phyloP scores from a whole-genome alignment of 2,113 vertebrate species.

The Patagioenas fasciata region DNA sequence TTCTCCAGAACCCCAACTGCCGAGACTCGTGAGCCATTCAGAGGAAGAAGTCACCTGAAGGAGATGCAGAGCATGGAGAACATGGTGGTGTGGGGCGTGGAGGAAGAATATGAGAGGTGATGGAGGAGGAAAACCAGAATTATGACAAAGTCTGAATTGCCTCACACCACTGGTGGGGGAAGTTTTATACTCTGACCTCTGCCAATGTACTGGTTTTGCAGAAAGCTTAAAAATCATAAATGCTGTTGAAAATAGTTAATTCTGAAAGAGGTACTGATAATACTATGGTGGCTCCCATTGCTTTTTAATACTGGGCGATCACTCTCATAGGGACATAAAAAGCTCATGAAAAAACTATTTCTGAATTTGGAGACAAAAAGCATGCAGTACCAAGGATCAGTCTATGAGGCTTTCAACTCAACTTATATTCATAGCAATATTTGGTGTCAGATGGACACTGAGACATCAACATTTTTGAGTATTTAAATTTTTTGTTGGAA shows the following conservation, averaged over 20 bases:
- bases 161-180: not conserved
- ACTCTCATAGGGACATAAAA: not conserved
- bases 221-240: not conserved
- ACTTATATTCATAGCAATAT: not conserved
- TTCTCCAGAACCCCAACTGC: accelerated
- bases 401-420: not conserved
- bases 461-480: not conserved
- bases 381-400: accelerated
- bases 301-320: not conserved
- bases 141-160: not conserved
- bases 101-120: not conserved
- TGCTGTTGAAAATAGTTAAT: not conserved
- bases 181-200: not conserved
- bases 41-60: not conserved
- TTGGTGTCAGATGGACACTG: not conserved
- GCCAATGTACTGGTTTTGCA: not conserved
- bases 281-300: not conserved
- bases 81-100: accelerated
- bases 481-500: not conserved
- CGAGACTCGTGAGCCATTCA: not conserved
- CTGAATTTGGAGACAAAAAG: not conserved
- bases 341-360: not conserved
- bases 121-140: not conserved
- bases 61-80: not conserved
- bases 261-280: not conserved